These are phyloP conservation scores for Ictalurus punctatus DNA, from an alignment of 2,113 vertebrate genomes.

Conservation along the genomic window DNA sequence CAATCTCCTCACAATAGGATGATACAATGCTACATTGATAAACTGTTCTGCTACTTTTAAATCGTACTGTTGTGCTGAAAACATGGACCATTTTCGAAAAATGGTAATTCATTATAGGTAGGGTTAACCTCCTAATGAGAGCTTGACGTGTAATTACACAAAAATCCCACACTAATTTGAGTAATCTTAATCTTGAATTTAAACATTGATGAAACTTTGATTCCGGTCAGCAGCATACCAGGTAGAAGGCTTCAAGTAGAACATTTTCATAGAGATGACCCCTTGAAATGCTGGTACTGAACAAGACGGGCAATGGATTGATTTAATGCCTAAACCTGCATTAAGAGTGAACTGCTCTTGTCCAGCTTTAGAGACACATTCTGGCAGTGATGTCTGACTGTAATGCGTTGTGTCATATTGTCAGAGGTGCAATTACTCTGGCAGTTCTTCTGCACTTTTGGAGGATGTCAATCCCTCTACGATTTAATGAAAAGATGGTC, in stretches of 20 bases:
- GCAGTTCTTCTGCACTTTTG: constrained; percentile 20
- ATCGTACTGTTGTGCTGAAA: neutral
- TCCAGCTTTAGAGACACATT: constrained; percentile 4
- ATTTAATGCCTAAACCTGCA: constrained; percentile 39
- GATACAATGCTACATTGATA: neutral
- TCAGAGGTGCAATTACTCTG: constrained; percentile 51
- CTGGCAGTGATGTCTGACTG: constrained; percentile 38
- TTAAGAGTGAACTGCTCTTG: constrained; percentile 42
- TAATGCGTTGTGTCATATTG: constrained; percentile 55
- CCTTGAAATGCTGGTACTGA: constrained; percentile 31
- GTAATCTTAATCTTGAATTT: neutral
- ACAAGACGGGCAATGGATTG: constrained; percentile 29
- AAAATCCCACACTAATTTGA: neutral
- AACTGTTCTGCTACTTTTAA: neutral
- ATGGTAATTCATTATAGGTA: neutral
- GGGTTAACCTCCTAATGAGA: neutral
- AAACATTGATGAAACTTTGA: neutral
- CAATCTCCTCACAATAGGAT: neutral
- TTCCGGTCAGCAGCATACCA: neutral
- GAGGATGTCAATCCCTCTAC: constrained; percentile 39
- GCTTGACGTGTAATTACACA: constrained; percentile 5
- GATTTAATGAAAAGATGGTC: constrained; percentile 44
- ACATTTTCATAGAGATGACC: constrained; percentile 3
- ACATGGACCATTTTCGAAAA: neutral
- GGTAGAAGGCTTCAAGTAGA: constrained; percentile 4